phyloP scores from a whole-genome alignment of 2,888 invertebrate genomes.

The Actias luna region DNA sequence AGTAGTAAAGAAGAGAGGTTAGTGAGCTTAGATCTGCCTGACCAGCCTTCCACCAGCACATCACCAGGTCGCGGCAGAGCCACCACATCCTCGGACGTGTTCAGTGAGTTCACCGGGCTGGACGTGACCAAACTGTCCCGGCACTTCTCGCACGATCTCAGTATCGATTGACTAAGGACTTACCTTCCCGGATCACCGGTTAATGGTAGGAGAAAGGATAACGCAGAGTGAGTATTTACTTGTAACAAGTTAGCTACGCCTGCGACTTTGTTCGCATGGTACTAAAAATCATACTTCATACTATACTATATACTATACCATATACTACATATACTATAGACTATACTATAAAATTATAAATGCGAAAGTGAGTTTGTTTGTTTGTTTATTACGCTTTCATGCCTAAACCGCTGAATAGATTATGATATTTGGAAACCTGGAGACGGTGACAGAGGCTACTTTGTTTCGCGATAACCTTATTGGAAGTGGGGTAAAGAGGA shows the following conservation, averaged over 20 bases:
- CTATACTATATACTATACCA: too few relatives aligned
- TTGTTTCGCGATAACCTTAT: too few relatives aligned
- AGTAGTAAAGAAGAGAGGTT: constrained; percentile 67
- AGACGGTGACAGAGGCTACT: too few relatives aligned
- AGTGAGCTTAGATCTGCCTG: constrained; percentile 47
- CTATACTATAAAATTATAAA: too few relatives aligned
- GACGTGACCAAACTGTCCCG: constrained; percentile 74
- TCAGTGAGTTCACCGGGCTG: constrained; percentile 73
- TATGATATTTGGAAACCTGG: too few relatives aligned
- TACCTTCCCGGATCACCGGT: constrained; percentile 73
- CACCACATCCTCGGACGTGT: constrained; percentile 60
- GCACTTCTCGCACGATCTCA: constrained; percentile 75
- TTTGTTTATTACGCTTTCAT: too few relatives aligned
- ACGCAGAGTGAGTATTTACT: neutral
- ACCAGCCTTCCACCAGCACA: constrained; percentile 52
- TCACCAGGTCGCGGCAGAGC: constrained; percentile 48
- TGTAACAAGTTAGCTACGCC: neutral
- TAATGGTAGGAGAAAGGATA: constrained; percentile 32
- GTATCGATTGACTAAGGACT: constrained; percentile 77
- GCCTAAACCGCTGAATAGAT: too few relatives aligned
- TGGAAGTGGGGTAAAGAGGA: too few relatives aligned
- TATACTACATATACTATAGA: too few relatives aligned
- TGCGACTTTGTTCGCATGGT: too few relatives aligned
- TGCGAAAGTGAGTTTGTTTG: too few relatives aligned
- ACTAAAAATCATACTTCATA: too few relatives aligned